phyloP scores from a whole-genome alignment of 2,113 vertebrate genomes.

The Anseranas semipalmata region DNA sequence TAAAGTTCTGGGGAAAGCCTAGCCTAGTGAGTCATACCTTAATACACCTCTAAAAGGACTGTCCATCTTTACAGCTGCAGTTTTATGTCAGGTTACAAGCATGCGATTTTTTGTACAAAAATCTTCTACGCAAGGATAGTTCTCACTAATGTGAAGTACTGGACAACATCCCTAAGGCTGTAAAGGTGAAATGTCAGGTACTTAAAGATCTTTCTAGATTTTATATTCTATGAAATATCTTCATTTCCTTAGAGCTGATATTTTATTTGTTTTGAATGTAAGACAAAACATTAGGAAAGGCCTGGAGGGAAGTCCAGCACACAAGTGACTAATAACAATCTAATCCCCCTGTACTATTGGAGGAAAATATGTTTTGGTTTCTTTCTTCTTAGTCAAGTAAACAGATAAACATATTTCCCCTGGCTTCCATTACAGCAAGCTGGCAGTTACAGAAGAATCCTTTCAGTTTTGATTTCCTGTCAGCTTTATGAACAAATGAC shows the following conservation, averaged over 20 bases:
- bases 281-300: conserved; percentile 48
- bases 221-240: background rate
- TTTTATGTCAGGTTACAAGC: background rate
- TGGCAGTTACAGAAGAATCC: conserved; percentile 54
- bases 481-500: conserved; percentile 52
- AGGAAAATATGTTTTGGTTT: conserved; percentile 59
- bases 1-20: background rate
- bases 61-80: background rate
- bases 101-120: background rate
- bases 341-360: conserved; percentile 32
- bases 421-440: conserved; percentile 51
- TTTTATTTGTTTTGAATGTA: conserved; percentile 48
- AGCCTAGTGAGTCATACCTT: background rate
- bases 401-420: conserved; percentile 66
- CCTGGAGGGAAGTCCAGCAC: conserved; percentile 44
- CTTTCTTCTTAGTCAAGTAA: conserved; percentile 61
- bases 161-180: background rate
- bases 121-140: background rate
- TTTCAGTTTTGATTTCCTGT: conserved; percentile 70
- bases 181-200: background rate
- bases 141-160: background rate
- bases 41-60: background rate
- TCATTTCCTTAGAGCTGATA: background rate
- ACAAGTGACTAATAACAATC: conserved; percentile 41
- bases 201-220: background rate